These are phyloP conservation scores for Diorhabda elongata DNA, from an alignment of 1,140 invertebrate species.

Conservation along the genomic window DNA sequence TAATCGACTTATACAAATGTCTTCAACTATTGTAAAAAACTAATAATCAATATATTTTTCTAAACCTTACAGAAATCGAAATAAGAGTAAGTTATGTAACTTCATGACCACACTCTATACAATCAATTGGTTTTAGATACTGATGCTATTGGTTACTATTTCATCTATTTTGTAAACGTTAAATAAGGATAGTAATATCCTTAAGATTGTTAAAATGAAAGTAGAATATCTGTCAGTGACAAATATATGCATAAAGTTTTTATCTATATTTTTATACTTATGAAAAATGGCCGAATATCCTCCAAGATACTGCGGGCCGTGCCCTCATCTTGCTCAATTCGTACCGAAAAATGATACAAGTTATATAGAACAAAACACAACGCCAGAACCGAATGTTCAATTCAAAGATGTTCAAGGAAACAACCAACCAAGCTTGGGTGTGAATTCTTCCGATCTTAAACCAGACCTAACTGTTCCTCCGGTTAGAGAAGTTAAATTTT, in stretches of 20 bases:
- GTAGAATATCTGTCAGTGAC: too few relatives aligned
- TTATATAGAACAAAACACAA: slow-evolving; percentile 32
- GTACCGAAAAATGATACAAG: slow-evolving; percentile 13
- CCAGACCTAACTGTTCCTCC: slow-evolving; percentile 32
- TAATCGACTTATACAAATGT: too few relatives aligned
- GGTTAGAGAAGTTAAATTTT: slow-evolving; percentile 20
- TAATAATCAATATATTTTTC: too few relatives aligned
- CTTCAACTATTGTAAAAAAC: too few relatives aligned
- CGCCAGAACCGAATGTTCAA: slow-evolving; percentile 32
- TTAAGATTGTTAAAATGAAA: too few relatives aligned
- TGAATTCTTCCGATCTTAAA: slow-evolving; percentile 21
- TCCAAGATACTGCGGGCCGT: slow-evolving; percentile 26
- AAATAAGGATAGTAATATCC: too few relatives aligned
- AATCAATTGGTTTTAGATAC: too few relatives aligned
- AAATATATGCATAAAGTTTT: not conserved
- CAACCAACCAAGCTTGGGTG: slow-evolving; percentile 25
- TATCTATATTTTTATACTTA: slow-evolving; percentile 5
- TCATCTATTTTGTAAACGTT: too few relatives aligned
- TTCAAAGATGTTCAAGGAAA: slow-evolving; percentile 18
- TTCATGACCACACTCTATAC: too few relatives aligned
- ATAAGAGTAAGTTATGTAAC: too few relatives aligned
- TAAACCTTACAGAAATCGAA: too few relatives aligned
- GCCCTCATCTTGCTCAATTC: slow-evolving; percentile 26
- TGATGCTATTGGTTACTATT: too few relatives aligned
- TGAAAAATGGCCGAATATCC: slow-evolving; percentile 31